Evolutionary conservation across 1,140 invertebrate genomes (phyloP).

Genomic region (Ips typographus): DNA sequence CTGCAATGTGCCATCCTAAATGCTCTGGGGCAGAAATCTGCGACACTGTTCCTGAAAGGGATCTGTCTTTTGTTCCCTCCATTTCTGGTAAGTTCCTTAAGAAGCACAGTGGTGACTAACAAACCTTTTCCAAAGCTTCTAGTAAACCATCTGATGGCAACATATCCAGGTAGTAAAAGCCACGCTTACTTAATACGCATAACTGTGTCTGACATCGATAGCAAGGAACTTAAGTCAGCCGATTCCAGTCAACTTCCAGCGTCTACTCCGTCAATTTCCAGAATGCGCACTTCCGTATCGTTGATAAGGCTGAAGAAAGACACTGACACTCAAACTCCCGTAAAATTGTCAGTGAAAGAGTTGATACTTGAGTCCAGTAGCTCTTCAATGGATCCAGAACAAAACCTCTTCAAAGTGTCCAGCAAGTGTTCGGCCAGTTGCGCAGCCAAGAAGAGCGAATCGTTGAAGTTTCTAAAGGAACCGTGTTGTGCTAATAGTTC

Average conservation of each 20-base stretch:
- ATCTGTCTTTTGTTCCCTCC: slow-evolving; percentile 1
- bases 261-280: neutral
- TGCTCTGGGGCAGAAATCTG: too few relatives aligned
- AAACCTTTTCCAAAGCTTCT: neutral
- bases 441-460: neutral
- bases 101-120: neutral
- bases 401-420: too few relatives aligned
- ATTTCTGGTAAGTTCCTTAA: neutral
- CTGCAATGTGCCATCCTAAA: too few relatives aligned
- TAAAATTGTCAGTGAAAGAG: neutral
- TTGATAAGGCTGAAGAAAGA: neutral
- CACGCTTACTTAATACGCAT: neutral
- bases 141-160: neutral
- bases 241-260: too few relatives aligned
- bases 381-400: neutral
- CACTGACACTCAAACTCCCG: neutral
- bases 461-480: slow-evolving; percentile 6
- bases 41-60: slow-evolving; percentile 10
- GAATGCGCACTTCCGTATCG: neutral
- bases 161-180: neutral
- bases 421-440: slow-evolving; percentile 3
- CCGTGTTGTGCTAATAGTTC: neutral
- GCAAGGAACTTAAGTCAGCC: too few relatives aligned
- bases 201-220: neutral
- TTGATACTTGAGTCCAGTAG: neutral